Conservation (phyloP, 2,888 invertebrate species). For the Girardia tigrina region DNA sequence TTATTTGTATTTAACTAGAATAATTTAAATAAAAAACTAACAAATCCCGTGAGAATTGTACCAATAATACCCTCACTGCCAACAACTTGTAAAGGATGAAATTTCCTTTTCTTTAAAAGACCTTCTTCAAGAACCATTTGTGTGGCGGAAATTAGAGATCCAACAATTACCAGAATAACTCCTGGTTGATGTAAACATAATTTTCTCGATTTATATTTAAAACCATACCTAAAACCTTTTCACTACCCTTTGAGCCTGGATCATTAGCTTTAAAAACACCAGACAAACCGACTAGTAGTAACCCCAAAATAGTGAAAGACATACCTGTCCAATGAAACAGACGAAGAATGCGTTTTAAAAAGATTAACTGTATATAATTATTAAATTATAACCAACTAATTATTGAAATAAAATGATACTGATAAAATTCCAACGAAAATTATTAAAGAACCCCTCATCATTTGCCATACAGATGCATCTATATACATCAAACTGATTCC, state of each 20-base stretch:
- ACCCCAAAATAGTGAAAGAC: slow-evolving; percentile 42
- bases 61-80: slow-evolving; percentile 44
- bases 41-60: slow-evolving; percentile 42
- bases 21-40: too few species aligned
- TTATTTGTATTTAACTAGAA: too few species aligned
- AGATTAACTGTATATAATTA: slow-evolving; percentile 41
- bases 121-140: slow-evolving; percentile 45
- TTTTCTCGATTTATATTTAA: not conserved
- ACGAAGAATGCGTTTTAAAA: slow-evolving; percentile 42
- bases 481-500: slow-evolving; percentile 45
- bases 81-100: slow-evolving; percentile 43
- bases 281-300: slow-evolving; percentile 44
- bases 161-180: slow-evolving; percentile 42
- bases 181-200: slow-evolving; percentile 40
- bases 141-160: slow-evolving; percentile 44
- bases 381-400: slow-evolving; percentile 18
- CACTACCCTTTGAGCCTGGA: slow-evolving; percentile 40
- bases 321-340: slow-evolving; percentile 43
- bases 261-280: slow-evolving; percentile 41
- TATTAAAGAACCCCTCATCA: slow-evolving; percentile 45
- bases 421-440: slow-evolving; percentile 46
- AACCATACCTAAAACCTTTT: slow-evolving; percentile 38
- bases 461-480: slow-evolving; percentile 46
- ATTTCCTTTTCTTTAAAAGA: slow-evolving; percentile 43
- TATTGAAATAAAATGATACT: slow-evolving; percentile 39